Conservation (phyloP, 2,888 invertebrate genomes). For the Galerucella pusilla region DNA sequence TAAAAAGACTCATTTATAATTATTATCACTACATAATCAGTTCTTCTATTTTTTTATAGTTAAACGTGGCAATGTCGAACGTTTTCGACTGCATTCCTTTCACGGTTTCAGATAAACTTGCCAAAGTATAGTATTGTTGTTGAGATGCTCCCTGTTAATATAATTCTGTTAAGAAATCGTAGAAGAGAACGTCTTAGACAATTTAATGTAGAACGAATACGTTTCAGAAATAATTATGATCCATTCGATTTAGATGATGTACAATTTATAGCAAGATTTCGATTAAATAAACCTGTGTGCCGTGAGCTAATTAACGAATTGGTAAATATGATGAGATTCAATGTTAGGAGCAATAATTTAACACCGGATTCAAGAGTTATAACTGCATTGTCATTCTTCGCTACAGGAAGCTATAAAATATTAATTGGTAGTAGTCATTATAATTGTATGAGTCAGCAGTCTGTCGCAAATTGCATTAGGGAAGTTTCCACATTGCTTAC, state of each 20-base stretch:
- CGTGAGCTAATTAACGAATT: too few species aligned
- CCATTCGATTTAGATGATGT: conserved; percentile 30
- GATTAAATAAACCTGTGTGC: too few species aligned
- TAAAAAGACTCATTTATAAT: too few species aligned
- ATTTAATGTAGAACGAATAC: conserved; percentile 24
- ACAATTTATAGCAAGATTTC: conserved; percentile 23
- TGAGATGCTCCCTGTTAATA: too few species aligned
- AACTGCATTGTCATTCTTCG: conserved; percentile 29
- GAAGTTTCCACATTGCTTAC: conserved; percentile 18
- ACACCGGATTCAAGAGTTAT: conserved; percentile 21
- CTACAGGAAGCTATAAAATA: conserved; percentile 33
- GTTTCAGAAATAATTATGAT: conserved; percentile 20
- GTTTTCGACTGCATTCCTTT: too few species aligned
- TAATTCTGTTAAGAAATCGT: not conserved
- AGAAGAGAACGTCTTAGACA: conserved; percentile 22
- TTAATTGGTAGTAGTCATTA: conserved; percentile 21
- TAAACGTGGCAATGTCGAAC: too few species aligned
- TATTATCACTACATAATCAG: too few species aligned
- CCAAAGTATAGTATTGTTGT: too few species aligned
- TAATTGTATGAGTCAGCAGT: conserved; percentile 30
- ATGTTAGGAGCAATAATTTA: conserved; percentile 17
- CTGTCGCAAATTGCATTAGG: conserved; percentile 30
- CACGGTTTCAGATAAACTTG: too few species aligned
- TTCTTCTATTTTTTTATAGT: too few species aligned
- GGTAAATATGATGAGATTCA: too few species aligned